Evolutionary conservation across 2,113 vertebrate genomes (phyloP).

Genomic region (Nothoprocta perdicaria): DNA sequence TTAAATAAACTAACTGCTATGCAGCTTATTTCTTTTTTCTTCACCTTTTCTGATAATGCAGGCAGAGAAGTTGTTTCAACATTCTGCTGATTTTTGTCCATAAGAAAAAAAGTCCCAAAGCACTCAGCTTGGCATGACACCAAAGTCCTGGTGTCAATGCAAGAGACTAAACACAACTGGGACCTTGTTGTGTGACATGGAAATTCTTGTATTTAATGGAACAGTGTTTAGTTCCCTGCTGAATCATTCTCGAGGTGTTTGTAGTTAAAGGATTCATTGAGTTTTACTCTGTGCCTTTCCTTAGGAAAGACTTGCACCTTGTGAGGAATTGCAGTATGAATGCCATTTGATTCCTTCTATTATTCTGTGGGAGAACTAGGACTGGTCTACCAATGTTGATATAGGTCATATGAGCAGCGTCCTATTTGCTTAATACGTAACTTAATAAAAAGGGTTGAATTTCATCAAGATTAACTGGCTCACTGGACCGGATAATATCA

Average conservation of each 20-base stretch:
- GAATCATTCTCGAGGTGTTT: neutral
- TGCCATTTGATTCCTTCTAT: neutral
- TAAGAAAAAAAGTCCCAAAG: neutral
- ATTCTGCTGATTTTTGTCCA: neutral
- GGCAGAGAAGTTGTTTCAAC: neutral
- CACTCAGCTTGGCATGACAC: neutral
- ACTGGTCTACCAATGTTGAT: neutral
- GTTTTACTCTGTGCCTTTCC: neutral
- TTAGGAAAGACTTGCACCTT: neutral
- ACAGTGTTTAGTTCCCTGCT: neutral
- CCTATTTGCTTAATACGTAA: constrained; percentile 2
- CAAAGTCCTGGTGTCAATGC: neutral
- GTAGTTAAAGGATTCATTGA: neutral
- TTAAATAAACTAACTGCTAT: neutral
- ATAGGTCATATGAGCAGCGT: neutral
- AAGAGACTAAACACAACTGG: neutral
- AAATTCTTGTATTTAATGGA: neutral
- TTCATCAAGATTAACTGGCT: neutral
- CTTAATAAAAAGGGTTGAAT: neutral
- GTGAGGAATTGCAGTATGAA: neutral
- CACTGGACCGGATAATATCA: neutral
- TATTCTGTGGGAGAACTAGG: neutral
- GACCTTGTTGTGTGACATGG: neutral
- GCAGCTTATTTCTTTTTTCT: neutral
- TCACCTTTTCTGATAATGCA: neutral